Base-by-base conservation (phyloP, 64 coral and sea anemone species). In the Orbicella faveolata region DNA sequence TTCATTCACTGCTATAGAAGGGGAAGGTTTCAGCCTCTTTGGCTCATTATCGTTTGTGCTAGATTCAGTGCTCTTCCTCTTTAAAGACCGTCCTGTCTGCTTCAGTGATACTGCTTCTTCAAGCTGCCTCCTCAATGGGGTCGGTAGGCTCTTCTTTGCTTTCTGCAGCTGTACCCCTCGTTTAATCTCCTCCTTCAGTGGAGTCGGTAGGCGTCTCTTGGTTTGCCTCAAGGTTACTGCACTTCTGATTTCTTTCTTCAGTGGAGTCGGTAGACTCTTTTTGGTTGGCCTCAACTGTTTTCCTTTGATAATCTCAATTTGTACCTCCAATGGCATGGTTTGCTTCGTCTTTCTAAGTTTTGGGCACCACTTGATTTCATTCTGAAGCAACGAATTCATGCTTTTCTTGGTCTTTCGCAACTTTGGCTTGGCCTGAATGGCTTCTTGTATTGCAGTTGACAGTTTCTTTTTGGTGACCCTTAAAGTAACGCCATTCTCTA, bases 291-390 rank as follows among this genome's bases (percentile, higher is more conserved):
- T 95, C 15, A 99, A 74, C 69, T 93, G 90, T 74, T 89, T 95
- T 52, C 96, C 96, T 67, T 88, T 66, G 21, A 93, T 88, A 52
- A 98, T 98, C n/a, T 95, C 78, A 66, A 77, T 81, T 65, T 95
- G 93, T 19, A 99, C 74, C 16, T 95, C 90, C 41, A 70, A 23
- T 14, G 73, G 37, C 90, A 99, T 89, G 15, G 62, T 75, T 64
- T 88, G 88, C 67, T 89, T 99, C 10, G 90, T 98, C 52, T 79
- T 74, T 33, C 61, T 83, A 11, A 98, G 83, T 37, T 90, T 83
- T 10, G 52, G 14, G 23, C 96, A 90, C 62, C 13, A 12, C 41
- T 93, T 90, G 54, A 98, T 95, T 39, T 92, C 96, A 14, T 91
- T 78, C 80, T 95, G 96, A 53, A 95, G 57, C 8, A 75, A 25